A percentile compares a stretch with the other conserved stretches of the same genome.
phyloP scores from a whole-genome alignment of 2,888 invertebrate genomes.

The Heliconius charithonia region DNA sequence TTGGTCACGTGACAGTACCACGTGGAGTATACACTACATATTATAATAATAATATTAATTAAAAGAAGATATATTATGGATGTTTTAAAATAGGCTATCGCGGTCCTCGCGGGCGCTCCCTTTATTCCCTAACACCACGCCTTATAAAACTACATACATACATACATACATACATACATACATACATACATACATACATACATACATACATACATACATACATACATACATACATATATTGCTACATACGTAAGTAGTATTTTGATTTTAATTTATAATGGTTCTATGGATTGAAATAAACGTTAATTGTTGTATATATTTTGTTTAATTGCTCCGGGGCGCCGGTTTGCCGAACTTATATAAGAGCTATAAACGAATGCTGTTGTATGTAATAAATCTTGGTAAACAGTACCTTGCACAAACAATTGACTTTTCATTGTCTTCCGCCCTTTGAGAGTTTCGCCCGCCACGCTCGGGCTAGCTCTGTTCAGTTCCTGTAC shows the following conservation, averaged over 20 bases:
- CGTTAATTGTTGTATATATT: constrained; percentile 80
- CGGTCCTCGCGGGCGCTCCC: constrained; percentile 71
- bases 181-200: constrained; percentile 47
- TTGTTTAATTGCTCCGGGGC: constrained; percentile 63
- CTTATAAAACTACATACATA: constrained; percentile 34
- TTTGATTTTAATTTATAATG: constrained; percentile 79
- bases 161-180: neutral
- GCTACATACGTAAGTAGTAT: constrained; percentile 75
- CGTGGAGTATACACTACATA: constrained; percentile 3
- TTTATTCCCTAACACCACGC: constrained; percentile 48
- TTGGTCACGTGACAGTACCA: constrained; percentile 21
- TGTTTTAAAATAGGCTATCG: constrained; percentile 12
- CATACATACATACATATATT: constrained; percentile 39
- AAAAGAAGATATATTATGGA: constrained; percentile 49
- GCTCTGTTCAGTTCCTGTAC: neutral
- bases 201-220: constrained; percentile 53
- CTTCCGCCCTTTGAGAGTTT: constrained; percentile 37
- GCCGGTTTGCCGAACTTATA: constrained; percentile 47
- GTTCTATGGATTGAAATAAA: constrained; percentile 83
- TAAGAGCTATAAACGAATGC: constrained; percentile 64
- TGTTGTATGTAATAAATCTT: constrained; percentile 74
- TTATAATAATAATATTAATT: neutral
- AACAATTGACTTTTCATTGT: constrained; percentile 64
- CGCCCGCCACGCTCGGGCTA: neutral
- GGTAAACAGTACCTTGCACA: constrained; percentile 72